Evolutionary conservation across 2,888 invertebrate species (phyloP).

Genomic region (Drosophila percnosoma): DNA sequence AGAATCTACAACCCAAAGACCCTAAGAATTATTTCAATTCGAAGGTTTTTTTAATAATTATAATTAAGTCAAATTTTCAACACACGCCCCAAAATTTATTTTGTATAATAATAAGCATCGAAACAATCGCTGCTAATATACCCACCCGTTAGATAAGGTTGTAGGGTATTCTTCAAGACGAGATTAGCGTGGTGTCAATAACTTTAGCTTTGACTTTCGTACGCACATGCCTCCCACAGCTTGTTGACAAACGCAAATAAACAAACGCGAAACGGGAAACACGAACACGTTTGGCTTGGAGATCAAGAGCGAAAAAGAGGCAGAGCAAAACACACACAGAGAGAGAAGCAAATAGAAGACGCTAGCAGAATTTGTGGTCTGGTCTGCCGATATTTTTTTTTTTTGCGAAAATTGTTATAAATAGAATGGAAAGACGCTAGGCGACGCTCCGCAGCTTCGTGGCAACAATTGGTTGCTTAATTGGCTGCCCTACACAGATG

Average conservation of each 20-base stretch:
- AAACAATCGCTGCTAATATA: not conserved
- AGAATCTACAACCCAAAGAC: not conserved
- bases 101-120: not conserved
- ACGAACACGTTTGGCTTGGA: constrained; percentile 36
- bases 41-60: no score
- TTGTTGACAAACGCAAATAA: constrained; percentile 68
- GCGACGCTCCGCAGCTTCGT: constrained; percentile 26
- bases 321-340: constrained; percentile 1
- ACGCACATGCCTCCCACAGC: constrained; percentile 30
- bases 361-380: constrained; percentile 11
- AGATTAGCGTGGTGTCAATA: constrained; percentile 27
- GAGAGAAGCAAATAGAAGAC: constrained; percentile 13
- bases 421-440: constrained; percentile 45
- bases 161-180: not conserved
- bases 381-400: constrained; percentile 41
- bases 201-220: constrained; percentile 8
- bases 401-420: constrained; percentile 54
- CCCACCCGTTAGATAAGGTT: not conserved
- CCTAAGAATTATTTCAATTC: not conserved
- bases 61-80: not conserved
- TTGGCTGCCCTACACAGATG: constrained; percentile 62
- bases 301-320: not conserved
- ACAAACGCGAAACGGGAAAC: constrained; percentile 57
- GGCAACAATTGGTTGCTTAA: constrained; percentile 65
- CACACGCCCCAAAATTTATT: not conserved